phyloP scores from a whole-genome alignment of 2,113 vertebrate genomes.

The Hystrix cristata region DNA sequence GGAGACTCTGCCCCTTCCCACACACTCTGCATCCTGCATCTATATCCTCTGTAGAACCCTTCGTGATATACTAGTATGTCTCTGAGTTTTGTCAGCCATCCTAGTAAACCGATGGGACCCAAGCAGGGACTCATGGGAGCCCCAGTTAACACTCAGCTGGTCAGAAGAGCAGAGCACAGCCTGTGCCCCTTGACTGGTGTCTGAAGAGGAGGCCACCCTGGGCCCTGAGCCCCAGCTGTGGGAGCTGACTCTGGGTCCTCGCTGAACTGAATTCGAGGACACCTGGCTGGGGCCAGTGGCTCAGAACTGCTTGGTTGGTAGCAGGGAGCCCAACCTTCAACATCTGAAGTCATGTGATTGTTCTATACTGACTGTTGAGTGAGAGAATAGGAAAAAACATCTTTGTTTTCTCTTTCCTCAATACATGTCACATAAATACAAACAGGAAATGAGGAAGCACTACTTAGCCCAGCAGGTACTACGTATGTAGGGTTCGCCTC shows the following conservation, averaged over 20 bases:
- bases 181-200: neutral
- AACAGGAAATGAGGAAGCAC: too few relatives aligned
- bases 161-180: too few relatives aligned
- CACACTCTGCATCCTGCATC: neutral
- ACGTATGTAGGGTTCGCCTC: accelerated
- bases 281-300: neutral
- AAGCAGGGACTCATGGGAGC: neutral
- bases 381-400: neutral
- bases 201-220: neutral
- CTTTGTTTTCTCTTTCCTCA: neutral
- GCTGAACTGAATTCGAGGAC: too few relatives aligned
- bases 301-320: neutral
- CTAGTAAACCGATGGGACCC: too few relatives aligned
- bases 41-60: neutral
- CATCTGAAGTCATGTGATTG: too few relatives aligned
- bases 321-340: neutral
- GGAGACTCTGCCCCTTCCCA: neutral
- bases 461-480: neutral
- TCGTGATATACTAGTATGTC: neutral
- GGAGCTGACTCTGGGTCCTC: neutral
- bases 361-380: neutral
- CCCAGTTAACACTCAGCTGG: neutral
- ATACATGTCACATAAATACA: accelerated
- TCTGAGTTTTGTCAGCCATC: neutral
- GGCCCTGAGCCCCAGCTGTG: neutral